Percentiles rank a stretch among this genome's conserved stretches.
Evolutionary conservation across 2,797 vertebrate species (phyloP).

Genomic region (Cirrhinus mrigala): DNA sequence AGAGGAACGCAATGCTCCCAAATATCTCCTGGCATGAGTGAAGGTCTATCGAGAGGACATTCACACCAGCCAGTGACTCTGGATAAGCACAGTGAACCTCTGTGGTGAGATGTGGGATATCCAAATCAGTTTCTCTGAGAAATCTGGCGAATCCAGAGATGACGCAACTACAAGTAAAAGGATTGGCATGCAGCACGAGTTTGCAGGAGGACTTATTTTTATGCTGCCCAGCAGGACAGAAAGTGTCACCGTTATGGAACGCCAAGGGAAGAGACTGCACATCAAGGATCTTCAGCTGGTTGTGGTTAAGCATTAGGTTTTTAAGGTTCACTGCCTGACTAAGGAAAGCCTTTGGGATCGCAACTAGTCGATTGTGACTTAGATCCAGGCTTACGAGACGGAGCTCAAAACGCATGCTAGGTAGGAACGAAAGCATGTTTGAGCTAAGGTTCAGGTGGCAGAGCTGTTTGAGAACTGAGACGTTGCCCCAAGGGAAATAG

Average conservation of each 20-base stretch:
- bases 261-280: conserved; percentile 68
- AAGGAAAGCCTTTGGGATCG: conserved; percentile 79
- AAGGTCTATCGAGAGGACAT: conserved; percentile 79
- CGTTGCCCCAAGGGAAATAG: conserved; percentile 80
- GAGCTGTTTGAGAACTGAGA: conserved; percentile 72
- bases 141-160: conserved; percentile 82
- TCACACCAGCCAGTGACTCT: conserved; percentile 73
- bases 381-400: conserved; percentile 78
- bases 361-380: conserved; percentile 77
- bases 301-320: conserved; percentile 76
- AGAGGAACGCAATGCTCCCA: conserved; percentile 77
- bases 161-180: conserved; percentile 82
- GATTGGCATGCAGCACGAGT: conserved; percentile 83
- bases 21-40: conserved; percentile 85
- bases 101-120: conserved; percentile 79
- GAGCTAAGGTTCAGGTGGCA: conserved; percentile 76
- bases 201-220: conserved; percentile 33
- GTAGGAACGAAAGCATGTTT: conserved; percentile 73
- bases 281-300: conserved; percentile 77
- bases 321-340: conserved; percentile 59
- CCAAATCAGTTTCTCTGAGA: conserved; percentile 70
- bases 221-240: conserved; percentile 19
- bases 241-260: conserved; percentile 64
- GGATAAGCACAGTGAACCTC: conserved; percentile 80
- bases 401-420: conserved; percentile 66